Evolutionary conservation across 2,797 vertebrate genomes (phyloP).

Genomic region (Rhinichthys osculus): DNA sequence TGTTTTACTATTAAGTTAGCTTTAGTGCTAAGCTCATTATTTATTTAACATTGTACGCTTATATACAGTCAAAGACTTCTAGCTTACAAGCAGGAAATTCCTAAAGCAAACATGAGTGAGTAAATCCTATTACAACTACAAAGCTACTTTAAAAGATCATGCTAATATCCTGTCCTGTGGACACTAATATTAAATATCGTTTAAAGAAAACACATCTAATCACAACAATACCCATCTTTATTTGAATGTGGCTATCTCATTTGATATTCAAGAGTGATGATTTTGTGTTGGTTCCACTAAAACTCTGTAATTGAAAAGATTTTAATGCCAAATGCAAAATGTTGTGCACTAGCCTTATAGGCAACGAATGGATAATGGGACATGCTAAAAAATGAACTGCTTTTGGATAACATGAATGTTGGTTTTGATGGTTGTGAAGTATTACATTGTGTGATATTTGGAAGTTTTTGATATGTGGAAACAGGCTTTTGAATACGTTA

Average conservation of each 20-base stretch:
- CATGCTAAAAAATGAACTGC: background rate
- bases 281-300: background rate
- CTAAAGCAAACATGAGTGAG: slow-evolving; percentile 21
- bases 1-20: slow-evolving; percentile 5
- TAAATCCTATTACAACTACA: slow-evolving; percentile 29
- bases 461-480: slow-evolving; percentile 3
- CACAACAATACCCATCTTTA: background rate
- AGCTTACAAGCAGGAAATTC: slow-evolving; percentile 15
- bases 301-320: background rate
- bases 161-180: background rate
- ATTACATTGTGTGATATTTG: background rate
- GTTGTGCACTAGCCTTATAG: background rate
- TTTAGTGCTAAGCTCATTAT: slow-evolving; percentile 24
- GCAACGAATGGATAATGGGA: slow-evolving; percentile 1
- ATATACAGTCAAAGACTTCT: background rate
- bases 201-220: slow-evolving; percentile 6
- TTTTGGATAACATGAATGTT: background rate
- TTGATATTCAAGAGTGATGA: background rate
- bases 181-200: slow-evolving; percentile 18
- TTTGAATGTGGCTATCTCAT: background rate
- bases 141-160: slow-evolving; percentile 1
- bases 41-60: slow-evolving; percentile 19
- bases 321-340: background rate
- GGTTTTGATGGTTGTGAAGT: background rate
- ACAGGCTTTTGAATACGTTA: background rate